Evolutionary conservation across 2,113 vertebrate genomes (phyloP), one percentile per base, ranked within the genome.

Genomic region (Dicentrarchus labrax): DNA sequence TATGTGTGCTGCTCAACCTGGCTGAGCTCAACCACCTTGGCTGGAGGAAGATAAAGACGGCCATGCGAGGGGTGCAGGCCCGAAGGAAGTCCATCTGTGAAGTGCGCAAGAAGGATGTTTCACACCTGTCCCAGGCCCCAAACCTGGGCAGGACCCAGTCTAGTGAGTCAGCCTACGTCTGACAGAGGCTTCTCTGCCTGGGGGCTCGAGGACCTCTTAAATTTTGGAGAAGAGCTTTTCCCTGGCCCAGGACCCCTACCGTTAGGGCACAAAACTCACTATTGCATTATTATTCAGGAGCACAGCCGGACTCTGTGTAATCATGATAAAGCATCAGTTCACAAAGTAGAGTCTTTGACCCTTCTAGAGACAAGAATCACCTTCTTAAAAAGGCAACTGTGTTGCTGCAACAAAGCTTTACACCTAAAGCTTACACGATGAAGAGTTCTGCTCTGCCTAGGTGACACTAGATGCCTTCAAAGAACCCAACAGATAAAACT

Each of bases 21-120:
- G 97, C 97, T 0, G 97, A 98, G 92, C 96, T 98, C 72, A 97
- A 98, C 95, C 97, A 98, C 88, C 89, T 98, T n/a, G 97, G 97
- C 22, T 98, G 97, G 97, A 93, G 97, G 74, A 97, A 98, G 93
- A 96, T 97, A 82, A 95, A 95, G 56, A 94, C 96, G 1, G 97
- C 97, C 57, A 95, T 97, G 2, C 92, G 95, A 0, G 97, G 97
- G 0, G 97, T 94, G 2, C 95, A 94, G 70, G 96, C 96, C 16
- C 94, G 97, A 0, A 93, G 95, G 30, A 97, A 97, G 79, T 97
- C 96, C 19, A 89, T 96, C 77, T 95, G 93, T 19, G 96, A 96
- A 78, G 93, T 94, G 4, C 93, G 96, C 11, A 96, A 96, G 81
- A 97, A 97, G 86, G 96, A 96, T 64, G 94, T 95, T 68, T 93